Base-by-base conservation (phyloP, 2,113 vertebrate genomes). In the Microtus richardsoni region DNA sequence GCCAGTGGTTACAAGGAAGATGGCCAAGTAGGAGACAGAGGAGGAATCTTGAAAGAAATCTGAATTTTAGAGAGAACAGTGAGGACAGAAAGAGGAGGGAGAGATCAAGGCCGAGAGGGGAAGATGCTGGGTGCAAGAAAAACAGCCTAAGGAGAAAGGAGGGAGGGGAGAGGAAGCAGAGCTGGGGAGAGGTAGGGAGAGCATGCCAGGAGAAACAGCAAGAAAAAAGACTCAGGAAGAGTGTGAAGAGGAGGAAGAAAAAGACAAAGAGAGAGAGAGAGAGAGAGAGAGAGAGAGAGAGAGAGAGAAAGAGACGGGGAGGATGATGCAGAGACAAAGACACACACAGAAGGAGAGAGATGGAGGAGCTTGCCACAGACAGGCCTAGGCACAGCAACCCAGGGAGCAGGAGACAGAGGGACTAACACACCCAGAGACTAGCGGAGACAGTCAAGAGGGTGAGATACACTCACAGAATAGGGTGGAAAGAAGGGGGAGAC, bases 311-410 rank as follows among this genome's bases (percentile, higher is more conserved):
- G 91, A 93, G 84, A 91, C 36, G 88, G 83, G 74, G 84, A 95
- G 93, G 82, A 79, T 66, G 64, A 93, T 91, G 80, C 95, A 96
- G 78, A 97, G 96, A 97, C 93, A 96, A 91, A 97, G 95, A 87
- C 75, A 77, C 60, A 88, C 11, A 70, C 17, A 70, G 68, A 60
- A 39, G 28, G 71, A 68, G 89, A 78, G 92, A 92, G 91, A 94
- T 68, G 82, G 91, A 95, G 96, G 71, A 91, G 82, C 85, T 54
- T 87, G 82, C 52, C 70, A n/a, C 87, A 87, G 95, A 79, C 92
- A 58, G 92, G 88, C 62, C 86, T 86, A 89, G 84, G 86, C 93
- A 52, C 54, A 86, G 95, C 86, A 70, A 92, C 95, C 84, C 77
- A 24, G 86, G 82, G 88, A 88, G 83, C 88, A 44, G 73, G 82